Evolutionary conservation across 2,888 invertebrate genomes (phyloP), one percentile per base, ranked within the genome.

Genomic region (Hypercompe scribonia): DNA sequence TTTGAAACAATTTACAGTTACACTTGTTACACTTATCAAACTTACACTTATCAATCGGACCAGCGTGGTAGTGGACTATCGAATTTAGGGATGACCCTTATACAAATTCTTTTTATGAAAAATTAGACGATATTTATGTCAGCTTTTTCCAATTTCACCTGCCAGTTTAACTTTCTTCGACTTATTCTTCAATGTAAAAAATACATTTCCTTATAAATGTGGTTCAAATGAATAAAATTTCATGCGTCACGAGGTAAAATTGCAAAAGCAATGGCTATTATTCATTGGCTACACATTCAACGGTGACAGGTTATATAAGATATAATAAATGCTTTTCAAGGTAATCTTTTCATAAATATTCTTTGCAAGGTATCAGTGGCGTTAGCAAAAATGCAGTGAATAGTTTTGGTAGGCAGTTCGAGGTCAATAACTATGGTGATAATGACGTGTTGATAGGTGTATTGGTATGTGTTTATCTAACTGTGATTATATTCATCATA

Each of bases 241-340:
- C 65, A 21, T 24, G 28, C 31, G 31, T 66, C 65, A 66, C 31
- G 42, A 42, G 18, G 65, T 31, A 21, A 42, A 66, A 66, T 66
- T 42, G 42, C 42, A 42, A 42, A 39, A 42, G 21, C 10, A n/a
- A 28, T 21, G 15, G 15, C 31, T 61, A 61, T 61, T 28, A 61
- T 61, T 61, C 31, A 61, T 31, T 10, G 58, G 28, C 18, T 31
- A 61, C 58, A 13, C 15, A 39, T 65, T 65, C 39, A 42, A 42
- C 28, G 39, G 28, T 28, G 39, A 13, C 15, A 10, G 39, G 65
- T 65, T 39, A 10, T 39, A 39, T 65, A 65, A 18, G 39, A 42
- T n/a, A 39, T 28, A 2, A 65, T 5, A 13, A 61, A 28, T 15
- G 58, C 15, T 61, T 50, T 21, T 31, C 58, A 61, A 61, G 58